phyloP scores from a whole-genome alignment of 2,113 vertebrate species.

The Gracilinanus agilis region DNA sequence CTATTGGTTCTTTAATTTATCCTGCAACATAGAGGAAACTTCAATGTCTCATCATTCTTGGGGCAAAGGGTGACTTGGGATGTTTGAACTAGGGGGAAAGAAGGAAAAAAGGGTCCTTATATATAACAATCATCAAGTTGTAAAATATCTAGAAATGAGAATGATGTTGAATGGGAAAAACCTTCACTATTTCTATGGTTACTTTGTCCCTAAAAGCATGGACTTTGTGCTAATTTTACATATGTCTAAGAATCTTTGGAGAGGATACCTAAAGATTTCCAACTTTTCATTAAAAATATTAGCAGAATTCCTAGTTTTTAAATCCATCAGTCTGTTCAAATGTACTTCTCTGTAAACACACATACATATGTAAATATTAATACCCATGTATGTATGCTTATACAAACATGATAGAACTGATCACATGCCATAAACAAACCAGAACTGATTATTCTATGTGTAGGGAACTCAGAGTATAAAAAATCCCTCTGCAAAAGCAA shows the following conservation, averaged over 20 bases:
- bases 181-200: background rate
- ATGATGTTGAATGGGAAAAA: background rate
- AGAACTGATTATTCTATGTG: background rate
- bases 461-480: background rate
- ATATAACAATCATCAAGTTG: background rate
- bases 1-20: background rate
- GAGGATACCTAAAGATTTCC: background rate
- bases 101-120: background rate
- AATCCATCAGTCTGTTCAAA: background rate
- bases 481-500: background rate
- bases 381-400: background rate
- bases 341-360: background rate
- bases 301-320: background rate
- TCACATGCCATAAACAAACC: no score
- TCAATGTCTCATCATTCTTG: background rate
- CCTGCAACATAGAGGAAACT: background rate
- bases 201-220: background rate
- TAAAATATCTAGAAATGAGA: slow-evolving; percentile 7
- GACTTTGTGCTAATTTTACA: background rate
- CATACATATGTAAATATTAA: background rate
- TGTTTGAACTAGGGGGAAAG: background rate
- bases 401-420: background rate
- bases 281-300: background rate
- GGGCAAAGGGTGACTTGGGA: background rate
- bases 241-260: background rate